phyloP scores from a whole-genome alignment of 2,888 invertebrate species.

The Beris morrisii region DNA sequence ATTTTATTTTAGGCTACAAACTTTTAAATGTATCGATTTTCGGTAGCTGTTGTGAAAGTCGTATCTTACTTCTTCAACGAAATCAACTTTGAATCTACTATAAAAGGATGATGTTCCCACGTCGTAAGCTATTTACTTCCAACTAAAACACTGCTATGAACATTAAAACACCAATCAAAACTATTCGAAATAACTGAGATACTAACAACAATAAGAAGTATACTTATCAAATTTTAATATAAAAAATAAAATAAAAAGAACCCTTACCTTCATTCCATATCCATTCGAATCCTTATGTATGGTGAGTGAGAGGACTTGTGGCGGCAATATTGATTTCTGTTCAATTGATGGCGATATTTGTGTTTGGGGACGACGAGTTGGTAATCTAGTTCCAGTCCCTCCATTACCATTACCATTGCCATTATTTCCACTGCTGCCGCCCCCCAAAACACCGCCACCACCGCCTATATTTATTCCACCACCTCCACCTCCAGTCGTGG shows the following conservation, averaged over 20 bases:
- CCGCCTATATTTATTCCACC: conserved; percentile 39
- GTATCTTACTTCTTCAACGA: too few species aligned
- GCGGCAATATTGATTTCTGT: conserved; percentile 23
- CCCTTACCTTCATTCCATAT: conserved; percentile 56
- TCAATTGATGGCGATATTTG: conserved; percentile 41
- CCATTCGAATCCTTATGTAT: conserved; percentile 56
- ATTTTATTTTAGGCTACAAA: too few species aligned
- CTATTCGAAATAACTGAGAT: not conserved
- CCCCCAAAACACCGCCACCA: conserved; percentile 40
- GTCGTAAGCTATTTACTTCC: too few species aligned
- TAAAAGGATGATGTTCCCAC: too few species aligned
- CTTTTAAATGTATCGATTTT: too few species aligned
- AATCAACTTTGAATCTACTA: too few species aligned
- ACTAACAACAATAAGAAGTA: not conserved
- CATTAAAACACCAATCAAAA: not conserved
- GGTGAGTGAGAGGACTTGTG: conserved; percentile 50
- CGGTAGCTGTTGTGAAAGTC: too few species aligned
- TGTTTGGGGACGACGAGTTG: conserved; percentile 49
- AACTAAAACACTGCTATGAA: too few species aligned
- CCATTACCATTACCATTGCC: conserved; percentile 37
- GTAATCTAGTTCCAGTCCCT: conserved; percentile 40
- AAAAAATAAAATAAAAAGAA: conserved; percentile 17
- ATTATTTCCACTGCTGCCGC: conserved; percentile 41
- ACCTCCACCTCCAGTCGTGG: conserved; percentile 34
- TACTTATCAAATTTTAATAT: not conserved